Percentiles rank a stretch among this genome's conserved stretches.
These are phyloP conservation scores for Percopsis transmontana DNA, from an alignment of 2,113 vertebrate species.

Conservation along the genomic window DNA sequence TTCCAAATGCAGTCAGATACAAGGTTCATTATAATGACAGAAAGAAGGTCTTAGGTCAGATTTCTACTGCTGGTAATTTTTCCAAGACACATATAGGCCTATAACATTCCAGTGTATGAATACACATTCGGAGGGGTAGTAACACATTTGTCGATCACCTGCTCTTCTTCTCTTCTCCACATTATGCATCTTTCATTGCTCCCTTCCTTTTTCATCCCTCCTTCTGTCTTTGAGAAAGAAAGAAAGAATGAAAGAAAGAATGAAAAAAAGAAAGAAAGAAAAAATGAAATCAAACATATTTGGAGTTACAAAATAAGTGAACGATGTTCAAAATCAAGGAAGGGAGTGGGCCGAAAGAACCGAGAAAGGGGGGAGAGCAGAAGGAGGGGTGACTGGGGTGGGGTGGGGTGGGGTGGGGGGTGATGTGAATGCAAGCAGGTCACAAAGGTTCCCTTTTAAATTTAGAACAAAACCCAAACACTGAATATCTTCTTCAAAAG, in stretches of 20 bases:
- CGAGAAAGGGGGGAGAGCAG: not conserved
- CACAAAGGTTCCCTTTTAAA: slow-evolving; percentile 75
- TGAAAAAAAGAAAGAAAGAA: not conserved
- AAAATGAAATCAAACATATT: slow-evolving; percentile 19
- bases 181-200: too few species aligned
- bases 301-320: slow-evolving; percentile 15
- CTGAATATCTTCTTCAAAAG: slow-evolving; percentile 68
- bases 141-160: too few species aligned
- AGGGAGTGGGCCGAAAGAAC: not conserved
- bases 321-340: slow-evolving; percentile 27
- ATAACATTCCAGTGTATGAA: too few species aligned
- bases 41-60: too few species aligned
- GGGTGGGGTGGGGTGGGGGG: slow-evolving; percentile 45
- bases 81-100: too few species aligned
- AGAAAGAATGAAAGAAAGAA: slow-evolving; percentile 5
- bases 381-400: slow-evolving; percentile 25
- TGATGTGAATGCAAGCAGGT: slow-evolving; percentile 70
- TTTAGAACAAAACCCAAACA: slow-evolving; percentile 69
- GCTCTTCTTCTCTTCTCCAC: too few species aligned
- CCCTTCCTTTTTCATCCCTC: too few species aligned
- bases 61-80: too few species aligned
- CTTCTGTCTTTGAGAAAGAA: slow-evolving; percentile 2
- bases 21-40: too few species aligned
- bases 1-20: too few species aligned
- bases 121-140: too few species aligned